phyloP scores from a whole-genome alignment of 2,113 vertebrate genomes.

The Dromaius novaehollandiae region DNA sequence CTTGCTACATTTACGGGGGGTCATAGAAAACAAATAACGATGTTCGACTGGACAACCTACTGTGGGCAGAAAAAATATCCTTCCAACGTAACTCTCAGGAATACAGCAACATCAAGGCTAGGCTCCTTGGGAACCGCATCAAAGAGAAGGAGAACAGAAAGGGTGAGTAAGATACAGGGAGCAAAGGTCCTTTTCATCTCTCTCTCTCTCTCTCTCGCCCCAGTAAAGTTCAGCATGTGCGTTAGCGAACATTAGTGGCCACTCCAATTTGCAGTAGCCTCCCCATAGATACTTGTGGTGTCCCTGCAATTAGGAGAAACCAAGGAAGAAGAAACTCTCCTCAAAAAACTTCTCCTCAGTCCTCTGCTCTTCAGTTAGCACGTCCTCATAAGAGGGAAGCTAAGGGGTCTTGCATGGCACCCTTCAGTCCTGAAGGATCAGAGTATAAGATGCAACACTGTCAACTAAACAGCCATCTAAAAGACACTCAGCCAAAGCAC shows the following conservation, averaged over 20 bases:
- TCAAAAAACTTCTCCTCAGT: not conserved
- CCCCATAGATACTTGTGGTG: not conserved
- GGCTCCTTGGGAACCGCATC: not conserved
- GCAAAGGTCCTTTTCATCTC: not conserved
- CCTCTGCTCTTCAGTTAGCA: not conserved
- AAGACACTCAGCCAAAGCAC: not conserved
- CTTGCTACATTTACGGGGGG: not conserved
- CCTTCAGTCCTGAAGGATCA: not conserved
- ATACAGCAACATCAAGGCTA: not conserved
- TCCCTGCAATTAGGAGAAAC: not conserved
- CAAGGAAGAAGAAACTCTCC: not conserved
- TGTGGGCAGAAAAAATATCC: not conserved
- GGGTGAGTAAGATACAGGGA: not conserved
- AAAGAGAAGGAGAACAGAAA: not conserved
- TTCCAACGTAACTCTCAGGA: not conserved
- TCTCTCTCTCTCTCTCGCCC: not conserved
- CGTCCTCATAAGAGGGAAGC: accelerated
- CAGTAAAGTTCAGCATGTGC: not conserved
- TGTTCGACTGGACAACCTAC: not conserved
- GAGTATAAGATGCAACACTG: not conserved
- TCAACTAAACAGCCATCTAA: accelerated
- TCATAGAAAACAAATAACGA: not conserved
- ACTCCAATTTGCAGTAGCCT: not conserved
- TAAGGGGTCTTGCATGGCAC: accelerated
- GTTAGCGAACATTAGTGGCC: not conserved